Evolutionary conservation across 1,140 invertebrate genomes (phyloP).

Genomic region (Globodera ellingtonae): DNA sequence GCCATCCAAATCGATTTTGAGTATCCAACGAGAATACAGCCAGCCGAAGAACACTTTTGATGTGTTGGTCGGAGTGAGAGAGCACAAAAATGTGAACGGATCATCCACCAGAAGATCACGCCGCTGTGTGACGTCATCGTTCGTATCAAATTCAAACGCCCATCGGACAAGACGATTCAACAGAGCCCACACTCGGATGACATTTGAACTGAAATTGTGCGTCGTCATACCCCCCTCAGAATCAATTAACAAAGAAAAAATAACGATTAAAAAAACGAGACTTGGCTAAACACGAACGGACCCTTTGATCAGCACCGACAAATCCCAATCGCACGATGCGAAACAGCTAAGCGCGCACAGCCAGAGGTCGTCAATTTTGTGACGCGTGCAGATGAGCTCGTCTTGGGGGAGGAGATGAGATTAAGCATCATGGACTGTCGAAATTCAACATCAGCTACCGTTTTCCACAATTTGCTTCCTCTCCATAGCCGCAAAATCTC

Average conservation of each 20-base stretch:
- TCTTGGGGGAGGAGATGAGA: constrained; percentile 1
- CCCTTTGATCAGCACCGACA: constrained; percentile 37
- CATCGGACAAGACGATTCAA: constrained; percentile 24
- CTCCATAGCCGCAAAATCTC: constrained; percentile 23
- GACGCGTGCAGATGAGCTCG: constrained; percentile 22
- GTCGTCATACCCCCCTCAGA: not conserved
- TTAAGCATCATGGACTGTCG: no score
- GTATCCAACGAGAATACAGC: constrained; percentile 37
- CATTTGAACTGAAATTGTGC: constrained; percentile 38
- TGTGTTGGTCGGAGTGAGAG: not conserved
- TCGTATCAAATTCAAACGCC: constrained; percentile 10
- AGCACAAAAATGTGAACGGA: constrained; percentile 8
- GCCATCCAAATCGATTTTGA: constrained; percentile 33
- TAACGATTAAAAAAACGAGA: no score
- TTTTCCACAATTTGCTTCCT: constrained; percentile 35
- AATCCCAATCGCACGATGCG: constrained; percentile 34
- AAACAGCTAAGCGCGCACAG: constrained; percentile 38
- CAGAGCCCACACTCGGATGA: constrained; percentile 18
- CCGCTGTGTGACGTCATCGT: not conserved
- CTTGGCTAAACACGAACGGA: not conserved
- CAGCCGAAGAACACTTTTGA: constrained; percentile 24
- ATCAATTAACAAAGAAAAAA: no score
- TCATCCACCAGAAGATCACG: not conserved
- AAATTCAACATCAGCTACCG: constrained; percentile 8
- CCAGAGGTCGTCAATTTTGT: constrained; percentile 40